Conservation (phyloP, 2,113 vertebrate species). For the Brachyistius frenatus region DNA sequence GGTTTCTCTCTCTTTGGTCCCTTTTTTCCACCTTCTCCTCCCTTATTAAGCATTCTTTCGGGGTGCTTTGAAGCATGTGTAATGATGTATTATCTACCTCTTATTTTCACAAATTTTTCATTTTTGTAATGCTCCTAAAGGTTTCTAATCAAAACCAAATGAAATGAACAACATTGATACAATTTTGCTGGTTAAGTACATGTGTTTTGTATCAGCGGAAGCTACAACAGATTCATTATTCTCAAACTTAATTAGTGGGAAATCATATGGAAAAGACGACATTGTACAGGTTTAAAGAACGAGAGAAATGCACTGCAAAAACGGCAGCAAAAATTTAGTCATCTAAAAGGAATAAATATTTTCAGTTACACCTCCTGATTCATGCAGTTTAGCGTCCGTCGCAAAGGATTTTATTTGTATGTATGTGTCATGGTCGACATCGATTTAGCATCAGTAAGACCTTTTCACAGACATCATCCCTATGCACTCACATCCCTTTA, state of each 20-base stretch:
- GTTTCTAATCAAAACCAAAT: neutral
- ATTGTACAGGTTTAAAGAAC: neutral
- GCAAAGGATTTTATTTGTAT: neutral
- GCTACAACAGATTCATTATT: constrained; percentile 4
- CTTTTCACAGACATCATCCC: constrained; percentile 23
- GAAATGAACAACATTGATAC: neutral
- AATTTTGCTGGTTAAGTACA: neutral
- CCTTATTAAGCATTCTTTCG: neutral
- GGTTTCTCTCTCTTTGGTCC: neutral
- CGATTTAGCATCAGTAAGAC: neutral
- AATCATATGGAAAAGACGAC: too few species aligned
- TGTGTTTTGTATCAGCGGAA: neutral
- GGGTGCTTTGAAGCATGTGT: neutral
- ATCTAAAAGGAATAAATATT: too few species aligned
- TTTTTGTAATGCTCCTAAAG: neutral
- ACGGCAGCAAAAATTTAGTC: neutral
- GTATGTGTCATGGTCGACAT: neutral
- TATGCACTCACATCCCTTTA: neutral
- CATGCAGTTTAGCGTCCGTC: too few species aligned
- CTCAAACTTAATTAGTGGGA: constrained; percentile 3
- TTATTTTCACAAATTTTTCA: neutral
- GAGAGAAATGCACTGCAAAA: neutral
- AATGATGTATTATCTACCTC: neutral
- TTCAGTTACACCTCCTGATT: too few species aligned
- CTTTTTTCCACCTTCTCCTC: too few species aligned